Evolutionary conservation across 2,113 vertebrate genomes (phyloP).

Genomic region (Scolopax mira): DNA sequence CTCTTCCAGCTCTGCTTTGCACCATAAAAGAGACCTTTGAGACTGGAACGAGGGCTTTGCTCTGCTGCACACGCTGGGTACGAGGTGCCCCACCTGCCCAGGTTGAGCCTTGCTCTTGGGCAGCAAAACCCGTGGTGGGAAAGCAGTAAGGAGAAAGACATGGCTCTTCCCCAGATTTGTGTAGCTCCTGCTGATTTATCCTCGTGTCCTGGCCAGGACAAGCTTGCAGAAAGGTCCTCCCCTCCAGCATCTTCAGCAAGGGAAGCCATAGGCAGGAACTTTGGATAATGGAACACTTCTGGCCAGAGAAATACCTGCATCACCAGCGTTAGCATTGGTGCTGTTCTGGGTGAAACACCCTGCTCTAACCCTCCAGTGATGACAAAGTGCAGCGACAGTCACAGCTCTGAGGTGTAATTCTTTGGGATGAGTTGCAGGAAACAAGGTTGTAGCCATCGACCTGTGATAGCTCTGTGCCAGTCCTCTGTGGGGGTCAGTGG

Average conservation of each 20-base stretch:
- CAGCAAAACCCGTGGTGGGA: not conserved
- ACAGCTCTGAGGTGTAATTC: not conserved
- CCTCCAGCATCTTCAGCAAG: not conserved
- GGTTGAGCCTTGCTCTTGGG: not conserved
- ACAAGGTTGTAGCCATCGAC: not conserved
- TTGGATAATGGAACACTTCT: not conserved
- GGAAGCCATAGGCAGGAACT: not conserved
- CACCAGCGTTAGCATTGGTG: accelerated
- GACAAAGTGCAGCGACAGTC: not conserved
- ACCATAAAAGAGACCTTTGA: slow-evolving; percentile 10
- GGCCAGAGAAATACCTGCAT: not conserved
- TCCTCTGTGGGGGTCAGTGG: not conserved
- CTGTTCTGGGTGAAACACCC: not conserved
- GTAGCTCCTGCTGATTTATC: not conserved
- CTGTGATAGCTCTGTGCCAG: not conserved
- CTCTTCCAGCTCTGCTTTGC: not conserved
- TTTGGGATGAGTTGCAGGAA: not conserved
- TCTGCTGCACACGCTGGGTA: not conserved
- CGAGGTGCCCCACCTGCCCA: not conserved
- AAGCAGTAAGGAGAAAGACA: not conserved
- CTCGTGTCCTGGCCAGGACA: not conserved
- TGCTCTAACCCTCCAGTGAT: not conserved
- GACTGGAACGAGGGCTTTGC: not conserved
- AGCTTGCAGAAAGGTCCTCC: not conserved
- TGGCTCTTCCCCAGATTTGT: not conserved